Conservation (phyloP, 1,140 invertebrate genomes). For the Anastrepha ludens region DNA sequence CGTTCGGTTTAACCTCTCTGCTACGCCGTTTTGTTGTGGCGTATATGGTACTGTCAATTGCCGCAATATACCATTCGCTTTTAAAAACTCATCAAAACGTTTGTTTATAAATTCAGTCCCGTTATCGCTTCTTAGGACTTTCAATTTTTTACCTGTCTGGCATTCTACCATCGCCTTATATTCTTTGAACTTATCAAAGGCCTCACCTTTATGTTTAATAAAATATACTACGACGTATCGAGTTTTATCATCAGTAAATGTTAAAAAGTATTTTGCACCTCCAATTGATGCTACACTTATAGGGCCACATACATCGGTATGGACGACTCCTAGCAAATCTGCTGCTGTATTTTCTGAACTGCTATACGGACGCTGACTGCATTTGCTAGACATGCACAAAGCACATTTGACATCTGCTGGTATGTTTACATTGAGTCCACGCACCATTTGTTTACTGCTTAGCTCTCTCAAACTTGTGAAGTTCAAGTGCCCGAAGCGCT, state of each 20-base stretch:
- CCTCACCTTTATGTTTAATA: conserved; percentile 62
- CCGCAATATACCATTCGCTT: conserved; percentile 56
- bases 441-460: background rate
- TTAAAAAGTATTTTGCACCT: conserved; percentile 67
- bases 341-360: conserved; percentile 54
- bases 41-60: conserved; percentile 63
- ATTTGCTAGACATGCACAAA: background rate
- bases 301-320: conserved; percentile 66
- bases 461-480: too few relatives aligned
- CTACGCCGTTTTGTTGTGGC: conserved; percentile 71
- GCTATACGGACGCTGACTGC: background rate
- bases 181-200: conserved; percentile 41
- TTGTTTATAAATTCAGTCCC: conserved; percentile 67
- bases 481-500: too few relatives aligned
- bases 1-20: conserved; percentile 62
- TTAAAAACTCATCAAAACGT: conserved; percentile 60
- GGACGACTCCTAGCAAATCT: conserved; percentile 62
- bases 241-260: conserved; percentile 72
- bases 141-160: conserved; percentile 62
- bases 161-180: conserved; percentile 58
- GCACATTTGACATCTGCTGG: background rate
- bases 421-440: background rate
- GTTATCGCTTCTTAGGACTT: conserved; percentile 66
- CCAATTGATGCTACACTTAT: conserved; percentile 66
- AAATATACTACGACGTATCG: conserved; percentile 68